These are phyloP conservation scores for Gambusia yucatana DNA, from an alignment of 2,797 vertebrate species.

Conservation along the genomic window DNA sequence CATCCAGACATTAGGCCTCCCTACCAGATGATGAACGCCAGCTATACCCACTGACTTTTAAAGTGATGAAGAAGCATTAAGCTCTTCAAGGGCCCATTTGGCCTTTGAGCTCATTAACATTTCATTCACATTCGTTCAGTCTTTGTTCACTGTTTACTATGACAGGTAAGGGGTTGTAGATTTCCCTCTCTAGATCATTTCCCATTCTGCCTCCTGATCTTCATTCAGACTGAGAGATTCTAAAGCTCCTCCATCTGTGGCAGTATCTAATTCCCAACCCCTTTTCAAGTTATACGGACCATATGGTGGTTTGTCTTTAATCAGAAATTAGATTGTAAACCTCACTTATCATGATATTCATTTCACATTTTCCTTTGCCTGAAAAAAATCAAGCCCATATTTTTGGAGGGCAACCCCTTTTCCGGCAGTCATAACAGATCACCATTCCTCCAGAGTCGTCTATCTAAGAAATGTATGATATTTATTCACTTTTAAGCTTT, in stretches of 20 bases:
- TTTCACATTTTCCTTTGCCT: neutral
- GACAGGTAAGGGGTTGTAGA: neutral
- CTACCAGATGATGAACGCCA: neutral
- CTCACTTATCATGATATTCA: neutral
- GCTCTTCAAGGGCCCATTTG: no score
- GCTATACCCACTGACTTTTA: neutral
- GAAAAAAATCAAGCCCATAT: neutral
- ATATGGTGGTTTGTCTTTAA: constrained; percentile 1
- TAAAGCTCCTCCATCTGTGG: neutral
- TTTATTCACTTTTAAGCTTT: constrained; percentile 5
- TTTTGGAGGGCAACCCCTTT: neutral
- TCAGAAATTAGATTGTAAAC: neutral
- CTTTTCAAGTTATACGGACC: neutral
- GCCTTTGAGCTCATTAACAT: neutral
- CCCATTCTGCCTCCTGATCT: neutral
- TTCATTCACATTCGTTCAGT: neutral
- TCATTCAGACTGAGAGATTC: neutral
- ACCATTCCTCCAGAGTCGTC: neutral
- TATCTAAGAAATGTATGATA: neutral
- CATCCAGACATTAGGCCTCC: neutral
- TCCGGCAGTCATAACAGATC: neutral
- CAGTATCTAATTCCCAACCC: neutral
- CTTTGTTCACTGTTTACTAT: neutral
- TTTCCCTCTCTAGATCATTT: neutral
- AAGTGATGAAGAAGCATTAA: neutral